Base-by-base conservation (phyloP, 2,888 invertebrate species). In the Macrosiphum euphorbiae region DNA sequence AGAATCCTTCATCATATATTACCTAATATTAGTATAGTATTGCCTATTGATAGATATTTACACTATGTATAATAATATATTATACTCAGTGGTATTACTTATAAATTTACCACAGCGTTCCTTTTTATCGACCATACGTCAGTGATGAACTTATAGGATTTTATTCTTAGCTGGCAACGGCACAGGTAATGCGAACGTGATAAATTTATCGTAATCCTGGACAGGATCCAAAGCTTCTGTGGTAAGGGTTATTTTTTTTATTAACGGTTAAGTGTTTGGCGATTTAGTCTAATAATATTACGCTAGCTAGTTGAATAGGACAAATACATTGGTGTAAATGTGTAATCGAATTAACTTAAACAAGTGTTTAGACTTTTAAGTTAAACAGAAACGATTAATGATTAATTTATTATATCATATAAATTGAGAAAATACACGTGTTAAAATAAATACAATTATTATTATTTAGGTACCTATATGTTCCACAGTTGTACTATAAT, bases 201-300 rank as follows among this genome's bases (percentile, higher is more conserved):
- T 94, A 94, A 94, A 94, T 94, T 94, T 94, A 94, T 93, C 92
- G 89, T 93, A 52, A 86, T 94, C 85, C 90, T 94, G 93, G 93
- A 94, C 58, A 61, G 85, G 55, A 50, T 94, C 93, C 93, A 94
- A 94, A 94, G 26, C 47, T 89, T 88, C 85, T 89, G 78, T 85
- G 86, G 61, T 90, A 90, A 94, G 41, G 90, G 61, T 52, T 92
- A 20, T 86, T 90, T 90, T 67, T 93, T 93, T 85, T 93, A 93
- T 61, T 58, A 86, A 88, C 44, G 84, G 84, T 90, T 93, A 93
- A 93, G 78, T 86, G 85, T 85, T 90, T 11, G 58, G 58, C 61
- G 47, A 90, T 85, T 85, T 61, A 85, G 90, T 88, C 67, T 88
- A 92, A 92, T 92, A 88, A 88, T 88, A 92, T 92, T 87, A 92